phyloP scores from a whole-genome alignment of 2,113 vertebrate species.

The Ciconia boyciana region DNA sequence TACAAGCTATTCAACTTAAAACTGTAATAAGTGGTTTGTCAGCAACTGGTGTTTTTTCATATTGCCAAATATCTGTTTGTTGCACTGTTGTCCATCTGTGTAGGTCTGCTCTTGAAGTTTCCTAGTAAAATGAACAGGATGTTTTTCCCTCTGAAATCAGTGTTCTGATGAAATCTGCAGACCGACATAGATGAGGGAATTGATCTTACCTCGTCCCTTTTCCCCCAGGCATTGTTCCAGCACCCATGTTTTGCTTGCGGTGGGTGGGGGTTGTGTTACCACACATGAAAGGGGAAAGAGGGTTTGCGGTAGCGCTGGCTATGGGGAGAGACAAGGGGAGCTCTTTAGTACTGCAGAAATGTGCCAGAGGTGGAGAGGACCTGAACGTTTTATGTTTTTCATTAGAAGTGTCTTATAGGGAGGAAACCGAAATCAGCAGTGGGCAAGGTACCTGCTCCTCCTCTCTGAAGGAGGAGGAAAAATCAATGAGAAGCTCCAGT shows the following conservation, averaged over 20 bases:
- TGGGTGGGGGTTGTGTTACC: background rate
- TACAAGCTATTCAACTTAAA: background rate
- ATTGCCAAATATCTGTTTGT: background rate
- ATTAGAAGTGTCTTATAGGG: background rate
- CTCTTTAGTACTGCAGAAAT: background rate
- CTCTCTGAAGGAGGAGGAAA: background rate
- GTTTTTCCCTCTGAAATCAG: background rate
- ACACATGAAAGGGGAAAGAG: accelerated
- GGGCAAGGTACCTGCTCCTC: background rate
- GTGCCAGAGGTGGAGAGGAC: background rate
- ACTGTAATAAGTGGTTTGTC: background rate
- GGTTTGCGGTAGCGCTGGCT: accelerated
- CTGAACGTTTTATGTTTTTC: accelerated
- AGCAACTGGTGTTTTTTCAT: background rate
- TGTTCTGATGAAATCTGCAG: background rate
- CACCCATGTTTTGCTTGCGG: background rate
- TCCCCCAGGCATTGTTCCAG: background rate
- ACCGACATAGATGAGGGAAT: background rate
- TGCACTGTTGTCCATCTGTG: background rate
- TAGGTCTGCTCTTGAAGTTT: background rate
- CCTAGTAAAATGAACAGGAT: background rate
- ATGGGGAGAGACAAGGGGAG: accelerated
- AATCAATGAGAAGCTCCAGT: background rate
- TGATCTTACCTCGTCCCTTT: background rate
- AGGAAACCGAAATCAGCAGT: background rate